Percentiles rank a stretch among this genome's conserved stretches.
These are phyloP conservation scores for Agelas oroides DNA, from an alignment of 37 sponge, comb jelly and placozoan species.

Conservation along the genomic window DNA sequence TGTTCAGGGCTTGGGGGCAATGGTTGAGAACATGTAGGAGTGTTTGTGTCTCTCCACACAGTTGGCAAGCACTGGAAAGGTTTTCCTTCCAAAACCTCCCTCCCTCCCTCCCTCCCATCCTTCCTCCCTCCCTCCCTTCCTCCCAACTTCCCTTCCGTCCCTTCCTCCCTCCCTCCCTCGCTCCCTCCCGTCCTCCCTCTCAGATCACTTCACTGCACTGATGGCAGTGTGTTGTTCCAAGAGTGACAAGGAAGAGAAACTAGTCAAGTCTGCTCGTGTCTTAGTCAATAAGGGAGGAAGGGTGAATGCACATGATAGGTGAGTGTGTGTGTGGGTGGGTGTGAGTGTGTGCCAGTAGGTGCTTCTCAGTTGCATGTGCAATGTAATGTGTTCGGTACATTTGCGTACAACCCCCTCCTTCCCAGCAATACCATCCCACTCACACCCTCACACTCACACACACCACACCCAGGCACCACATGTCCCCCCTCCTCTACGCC, in stretches of 20 bases:
- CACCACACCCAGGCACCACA: slow-evolving; percentile 29
- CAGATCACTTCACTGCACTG: slow-evolving; percentile 73
- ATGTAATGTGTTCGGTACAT: no score
- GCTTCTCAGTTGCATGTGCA: no score
- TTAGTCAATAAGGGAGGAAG: slow-evolving; percentile 58
- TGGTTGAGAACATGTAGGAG: no score
- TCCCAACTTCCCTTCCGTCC: neutral
- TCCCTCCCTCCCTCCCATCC: neutral
- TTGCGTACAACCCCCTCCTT: no score
- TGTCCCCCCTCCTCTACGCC: slow-evolving; percentile 78
- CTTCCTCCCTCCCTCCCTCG: no score
- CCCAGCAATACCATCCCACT: no score
- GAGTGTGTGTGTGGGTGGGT: no score
- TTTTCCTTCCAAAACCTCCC: slow-evolving; percentile 9
- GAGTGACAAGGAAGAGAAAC: slow-evolving; percentile 16
- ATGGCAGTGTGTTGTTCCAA: slow-evolving; percentile 61
- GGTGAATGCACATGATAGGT: slow-evolving; percentile 74
- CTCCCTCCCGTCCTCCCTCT: neutral
- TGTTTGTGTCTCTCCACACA: no score
- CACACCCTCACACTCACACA: neutral
- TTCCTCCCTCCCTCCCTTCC: slow-evolving; percentile 3
- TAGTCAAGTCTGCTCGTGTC: slow-evolving; percentile 49
- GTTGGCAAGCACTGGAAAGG: no score
- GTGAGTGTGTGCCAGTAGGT: no score
- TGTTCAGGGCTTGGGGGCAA: no score